Percentiles rank a stretch among this genome's conserved stretches.
These are phyloP conservation scores for Resseliella maxima DNA, from an alignment of 2,888 invertebrate genomes.

Conservation along the genomic window DNA sequence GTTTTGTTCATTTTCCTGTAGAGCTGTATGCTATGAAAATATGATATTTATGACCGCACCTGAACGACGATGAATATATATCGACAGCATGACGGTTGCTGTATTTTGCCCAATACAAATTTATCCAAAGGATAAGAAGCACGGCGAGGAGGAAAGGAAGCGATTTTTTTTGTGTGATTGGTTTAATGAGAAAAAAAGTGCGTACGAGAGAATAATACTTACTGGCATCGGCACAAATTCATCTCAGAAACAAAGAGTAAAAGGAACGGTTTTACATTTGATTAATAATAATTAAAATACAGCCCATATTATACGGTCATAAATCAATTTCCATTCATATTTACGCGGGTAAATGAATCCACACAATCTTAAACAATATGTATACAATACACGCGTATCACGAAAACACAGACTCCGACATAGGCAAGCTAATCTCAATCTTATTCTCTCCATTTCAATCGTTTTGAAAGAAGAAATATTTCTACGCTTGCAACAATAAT, in stretches of 20 bases:
- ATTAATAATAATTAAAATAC: slow-evolving; percentile 54
- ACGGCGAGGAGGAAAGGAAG: neutral
- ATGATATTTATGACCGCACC: slow-evolving; percentile 55
- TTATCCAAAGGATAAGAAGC: slow-evolving; percentile 2
- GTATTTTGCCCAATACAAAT: neutral
- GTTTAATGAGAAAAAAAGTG: slow-evolving; percentile 15
- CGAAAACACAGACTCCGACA: neutral
- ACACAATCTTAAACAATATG: slow-evolving; percentile 29
- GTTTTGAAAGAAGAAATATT: slow-evolving; percentile 15
- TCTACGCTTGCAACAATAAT: slow-evolving; percentile 32
- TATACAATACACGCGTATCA: neutral
- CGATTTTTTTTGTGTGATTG: slow-evolving; percentile 30
- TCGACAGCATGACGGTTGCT: neutral
- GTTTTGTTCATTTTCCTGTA: neutral
- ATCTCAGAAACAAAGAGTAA: slow-evolving; percentile 12
- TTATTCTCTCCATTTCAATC: slow-evolving; percentile 5
- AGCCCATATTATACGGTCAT: slow-evolving; percentile 35
- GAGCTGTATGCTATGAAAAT: slow-evolving; percentile 1
- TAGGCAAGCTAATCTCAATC: slow-evolving; percentile 34
- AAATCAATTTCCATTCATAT: slow-evolving; percentile 48
- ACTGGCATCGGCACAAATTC: slow-evolving; percentile 16
- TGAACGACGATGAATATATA: slow-evolving; percentile 3
- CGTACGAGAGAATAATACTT: neutral
- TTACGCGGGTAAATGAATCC: slow-evolving; percentile 47
- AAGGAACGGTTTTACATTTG: neutral